Evolutionary conservation across 2,888 invertebrate genomes (phyloP), one percentile per base, ranked within the genome.

Genomic region (Ormyrus rosae): DNA sequence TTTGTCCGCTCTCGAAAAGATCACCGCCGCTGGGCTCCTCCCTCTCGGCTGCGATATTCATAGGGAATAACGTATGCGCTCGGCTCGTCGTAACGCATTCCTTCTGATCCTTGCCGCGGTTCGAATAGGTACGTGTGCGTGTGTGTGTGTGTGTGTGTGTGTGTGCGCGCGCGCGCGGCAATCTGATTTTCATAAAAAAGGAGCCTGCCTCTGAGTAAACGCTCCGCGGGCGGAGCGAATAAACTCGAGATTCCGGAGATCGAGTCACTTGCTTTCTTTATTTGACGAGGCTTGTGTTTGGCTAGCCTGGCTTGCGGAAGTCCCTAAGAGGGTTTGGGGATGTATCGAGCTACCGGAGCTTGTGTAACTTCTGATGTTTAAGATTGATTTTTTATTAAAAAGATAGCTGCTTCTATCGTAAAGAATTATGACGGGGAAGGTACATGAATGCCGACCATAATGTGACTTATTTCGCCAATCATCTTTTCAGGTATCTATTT

Each of bases 51-150:
- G 84, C 83, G 85, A 88, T 88, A 89, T 89, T 89, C 89, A 87
- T 86, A 88, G 88, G 86, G 88, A 85, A 85, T 83, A 84, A 83
- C 84, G 85, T 84, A 85, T 85, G 83, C 70, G 72, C 80, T 73
- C 84, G 84, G 83, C 84, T 81, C 9, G n/a, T 84, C 85, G 88
- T 90, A 88, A 88, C 84, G 86, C 86, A 90, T 90, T 90, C 90
- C 81, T 86, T 89, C 80, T 89, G 90, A 90, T 89, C 87, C 85
- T 77, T 81, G 74, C 79, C 55, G 83, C 83, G 82, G 84, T 84
- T 78, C 65, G 53, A 69, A 68, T 79, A 83, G 82, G 84, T 84
- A 76, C 64, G 48, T 65, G 69, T 79, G 83, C 78, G 70, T 34
- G 81, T 65, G 80, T 68, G 80, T 72, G n/a, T 34, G 50, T 19